Evolutionary conservation across 1,140 invertebrate species (phyloP).

Genomic region (Lepidostoma basale): DNA sequence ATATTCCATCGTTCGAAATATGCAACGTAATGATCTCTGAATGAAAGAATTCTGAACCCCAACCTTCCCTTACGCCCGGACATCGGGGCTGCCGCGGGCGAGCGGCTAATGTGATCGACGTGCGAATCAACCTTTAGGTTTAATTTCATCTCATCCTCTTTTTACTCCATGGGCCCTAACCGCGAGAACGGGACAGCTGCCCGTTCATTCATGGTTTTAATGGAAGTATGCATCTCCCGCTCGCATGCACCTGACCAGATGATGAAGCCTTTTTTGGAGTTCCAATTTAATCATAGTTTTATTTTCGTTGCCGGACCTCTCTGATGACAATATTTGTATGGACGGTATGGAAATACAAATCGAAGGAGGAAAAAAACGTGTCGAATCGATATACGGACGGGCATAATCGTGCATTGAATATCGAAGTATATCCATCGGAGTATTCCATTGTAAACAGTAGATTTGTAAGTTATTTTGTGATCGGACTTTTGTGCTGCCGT

Average conservation of each 20-base stretch:
- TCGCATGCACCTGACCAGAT: conserved; percentile 40
- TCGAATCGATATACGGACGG: conserved; percentile 35
- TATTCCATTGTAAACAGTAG: conserved; percentile 6
- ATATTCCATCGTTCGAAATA: conserved; percentile 19
- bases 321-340: conserved; percentile 45
- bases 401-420: conserved; percentile 34
- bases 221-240: conserved; percentile 28
- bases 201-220: conserved; percentile 42
- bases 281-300: conserved; percentile 43
- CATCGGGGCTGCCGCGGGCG: neutral
- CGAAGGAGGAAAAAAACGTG: conserved; percentile 39
- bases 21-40: conserved; percentile 27
- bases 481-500: conserved; percentile 4
- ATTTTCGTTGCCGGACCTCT: conserved; percentile 17
- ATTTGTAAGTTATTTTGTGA: neutral
- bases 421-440: conserved; percentile 1
- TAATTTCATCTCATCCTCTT: conserved; percentile 16
- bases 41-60: neutral
- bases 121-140: conserved; percentile 38
- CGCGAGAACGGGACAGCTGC: neutral
- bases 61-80: neutral
- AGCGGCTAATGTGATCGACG: conserved; percentile 38
- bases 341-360: conserved; percentile 39
- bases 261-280: conserved; percentile 38
- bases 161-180: neutral